Base-by-base conservation (phyloP, 2,888 invertebrate species). In the Timema cristinae region DNA sequence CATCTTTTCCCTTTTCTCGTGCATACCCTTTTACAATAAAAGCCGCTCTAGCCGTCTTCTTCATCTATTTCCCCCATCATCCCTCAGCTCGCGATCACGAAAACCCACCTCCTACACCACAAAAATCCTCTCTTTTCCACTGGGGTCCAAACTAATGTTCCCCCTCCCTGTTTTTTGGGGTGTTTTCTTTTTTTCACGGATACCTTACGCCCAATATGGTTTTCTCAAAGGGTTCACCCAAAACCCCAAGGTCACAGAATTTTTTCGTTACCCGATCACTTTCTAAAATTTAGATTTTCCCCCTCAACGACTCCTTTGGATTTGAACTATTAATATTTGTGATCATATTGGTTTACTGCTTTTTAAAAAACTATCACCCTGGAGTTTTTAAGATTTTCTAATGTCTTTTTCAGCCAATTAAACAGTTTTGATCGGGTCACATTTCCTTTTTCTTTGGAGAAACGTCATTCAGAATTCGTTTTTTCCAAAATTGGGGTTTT, bases 371-470 rank as follows among this genome's bases (percentile, higher is more conserved):
- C 11, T 11, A 61, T 61, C 16, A 32, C 47, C 50, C 6, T 16
- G 54, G 0, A 52, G 48, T 52, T 68, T 68, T n/a, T 47, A 56
- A 15, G 48, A 54, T 79, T 79, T 75, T 77, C 80, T 61, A 81
- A 73, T 9, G 81, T 81, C 50, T 77, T 77, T 66, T 81, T 80
- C 66, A 81, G 75, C 81, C 81, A 81, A 32, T 79, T 79, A 72
- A n/a, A 81, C 81, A 50, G 81, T 81, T 72, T 80, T 81, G 50
- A 81, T 77, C 2, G 47, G 11, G n/a, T 2, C n/a, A 15, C n/a
- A 47, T 50, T 68, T 68, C 9, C 68, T 16, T 68, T 50, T 68
- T 7, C 11, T 32, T 32, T 32, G 32, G 32, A 32, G 32, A 32
- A 32, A 32, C 32, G 32, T 32, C 32, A 32, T 32, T 32, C 4